A percentile compares a stretch with the other conserved stretches of the same genome.
phyloP scores from a whole-genome alignment of 2,797 vertebrate genomes.

The Pangasius krempfi region DNA sequence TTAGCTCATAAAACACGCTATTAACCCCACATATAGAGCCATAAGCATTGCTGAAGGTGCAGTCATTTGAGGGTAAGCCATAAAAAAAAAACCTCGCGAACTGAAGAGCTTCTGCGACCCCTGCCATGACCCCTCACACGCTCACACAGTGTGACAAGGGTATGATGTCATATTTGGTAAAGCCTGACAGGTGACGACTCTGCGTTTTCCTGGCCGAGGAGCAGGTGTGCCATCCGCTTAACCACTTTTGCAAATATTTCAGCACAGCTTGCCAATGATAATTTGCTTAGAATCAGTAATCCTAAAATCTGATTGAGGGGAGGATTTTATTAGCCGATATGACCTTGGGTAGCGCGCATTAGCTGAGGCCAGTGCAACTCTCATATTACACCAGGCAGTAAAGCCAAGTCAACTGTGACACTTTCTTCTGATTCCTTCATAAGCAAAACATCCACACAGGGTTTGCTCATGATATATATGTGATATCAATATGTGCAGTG shows the following conservation, averaged over 20 bases:
- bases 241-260: slow-evolving; percentile 71
- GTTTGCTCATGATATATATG: slow-evolving; percentile 50
- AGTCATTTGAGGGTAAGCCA: slow-evolving; percentile 4
- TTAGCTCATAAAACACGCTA: slow-evolving; percentile 44
- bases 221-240: slow-evolving; percentile 61
- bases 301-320: slow-evolving; percentile 85
- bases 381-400: slow-evolving; percentile 58
- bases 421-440: slow-evolving; percentile 52
- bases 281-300: slow-evolving; percentile 87
- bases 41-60: slow-evolving; percentile 30
- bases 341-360: slow-evolving; percentile 83
- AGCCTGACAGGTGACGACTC: slow-evolving; percentile 57
- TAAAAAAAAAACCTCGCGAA: slow-evolving; percentile 18
- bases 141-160: slow-evolving; percentile 40
- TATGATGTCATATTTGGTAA: slow-evolving; percentile 56
- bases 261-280: slow-evolving; percentile 82
- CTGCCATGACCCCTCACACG: slow-evolving; percentile 30
- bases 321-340: slow-evolving; percentile 83
- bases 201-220: slow-evolving; percentile 45
- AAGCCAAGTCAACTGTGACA: slow-evolving; percentile 58
- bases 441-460: slow-evolving; percentile 52
- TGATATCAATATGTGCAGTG: slow-evolving; percentile 28
- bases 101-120: slow-evolving; percentile 45
- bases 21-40: slow-evolving; percentile 44
- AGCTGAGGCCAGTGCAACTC: slow-evolving; percentile 62